Evolutionary conservation across 2,888 invertebrate species (phyloP).

Genomic region (Unio pictorum): DNA sequence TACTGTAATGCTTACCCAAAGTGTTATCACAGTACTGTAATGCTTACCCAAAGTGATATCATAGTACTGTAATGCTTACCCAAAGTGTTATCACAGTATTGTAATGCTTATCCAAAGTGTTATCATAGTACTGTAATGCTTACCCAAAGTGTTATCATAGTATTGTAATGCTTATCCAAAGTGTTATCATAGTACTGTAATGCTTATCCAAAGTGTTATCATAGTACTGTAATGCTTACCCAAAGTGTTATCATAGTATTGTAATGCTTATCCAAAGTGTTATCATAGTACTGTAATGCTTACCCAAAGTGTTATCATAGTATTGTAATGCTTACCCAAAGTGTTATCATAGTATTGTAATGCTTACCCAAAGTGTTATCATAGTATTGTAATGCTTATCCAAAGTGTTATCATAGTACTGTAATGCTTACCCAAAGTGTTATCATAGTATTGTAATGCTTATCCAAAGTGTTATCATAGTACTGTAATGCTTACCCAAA

Average conservation of each 20-base stretch:
- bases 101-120: constrained; percentile 78
- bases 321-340: constrained; percentile 76
- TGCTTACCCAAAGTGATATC: constrained; percentile 83
- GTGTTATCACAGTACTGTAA: constrained; percentile 84
- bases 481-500: constrained; percentile 71
- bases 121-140: constrained; percentile 81
- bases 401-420: constrained; percentile 92
- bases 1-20: constrained; percentile 79
- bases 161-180: constrained; percentile 79
- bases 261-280: no score
- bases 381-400: constrained; percentile 83
- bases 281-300: constrained; percentile 81
- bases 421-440: constrained; percentile 78
- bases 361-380: constrained; percentile 83
- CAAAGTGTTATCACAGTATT: no score
- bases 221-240: constrained; percentile 78
- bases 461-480: constrained; percentile 83
- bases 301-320: no score
- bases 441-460: constrained; percentile 84
- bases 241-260: constrained; percentile 90
- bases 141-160: constrained; percentile 88
- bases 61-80: constrained; percentile 76
- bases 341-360: constrained; percentile 85
- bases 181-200: constrained; percentile 77
- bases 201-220: constrained; percentile 85